Evolutionary conservation across 2,797 vertebrate species (phyloP).

Genomic region (Decapterus maruadsi): DNA sequence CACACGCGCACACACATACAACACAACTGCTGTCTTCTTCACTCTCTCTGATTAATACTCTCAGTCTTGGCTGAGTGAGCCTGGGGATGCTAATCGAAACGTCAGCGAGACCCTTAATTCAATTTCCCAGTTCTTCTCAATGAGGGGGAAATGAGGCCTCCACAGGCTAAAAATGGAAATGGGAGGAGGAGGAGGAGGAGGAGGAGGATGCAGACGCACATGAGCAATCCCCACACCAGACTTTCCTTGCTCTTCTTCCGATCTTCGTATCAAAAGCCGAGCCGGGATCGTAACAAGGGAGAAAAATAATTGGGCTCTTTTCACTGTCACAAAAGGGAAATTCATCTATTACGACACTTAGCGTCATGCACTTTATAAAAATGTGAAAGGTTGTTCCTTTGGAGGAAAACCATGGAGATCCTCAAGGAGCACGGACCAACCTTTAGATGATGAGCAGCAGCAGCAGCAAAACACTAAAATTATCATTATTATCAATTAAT

Average conservation of each 20-base stretch:
- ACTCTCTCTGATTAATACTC: constrained; percentile 76
- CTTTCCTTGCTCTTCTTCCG: constrained; percentile 60
- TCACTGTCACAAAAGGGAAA: constrained; percentile 23
- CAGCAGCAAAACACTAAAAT: constrained; percentile 1
- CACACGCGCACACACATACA: background rate
- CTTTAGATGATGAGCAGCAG: constrained; percentile 27
- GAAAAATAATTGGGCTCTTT: constrained; percentile 48
- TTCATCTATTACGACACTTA: constrained; percentile 34
- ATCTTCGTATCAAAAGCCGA: constrained; percentile 44
- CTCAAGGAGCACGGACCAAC: background rate
- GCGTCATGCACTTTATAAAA: constrained; percentile 31
- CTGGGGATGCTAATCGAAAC: constrained; percentile 80
- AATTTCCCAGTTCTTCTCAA: constrained; percentile 80
- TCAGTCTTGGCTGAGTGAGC: constrained; percentile 71
- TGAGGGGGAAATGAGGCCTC: constrained; percentile 78
- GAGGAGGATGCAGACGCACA: constrained; percentile 61
- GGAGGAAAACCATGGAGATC: constrained; percentile 3
- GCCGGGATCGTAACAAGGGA: background rate
- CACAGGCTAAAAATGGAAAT: constrained; percentile 80
- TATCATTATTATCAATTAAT: background rate
- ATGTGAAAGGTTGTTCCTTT: constrained; percentile 20
- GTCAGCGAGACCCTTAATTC: constrained; percentile 83
- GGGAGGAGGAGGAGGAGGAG: constrained; percentile 55
- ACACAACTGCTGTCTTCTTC: constrained; percentile 38
- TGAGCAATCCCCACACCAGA: constrained; percentile 71